Conservation (phyloP, 2,888 invertebrate species). For the Sisyra nigra region DNA sequence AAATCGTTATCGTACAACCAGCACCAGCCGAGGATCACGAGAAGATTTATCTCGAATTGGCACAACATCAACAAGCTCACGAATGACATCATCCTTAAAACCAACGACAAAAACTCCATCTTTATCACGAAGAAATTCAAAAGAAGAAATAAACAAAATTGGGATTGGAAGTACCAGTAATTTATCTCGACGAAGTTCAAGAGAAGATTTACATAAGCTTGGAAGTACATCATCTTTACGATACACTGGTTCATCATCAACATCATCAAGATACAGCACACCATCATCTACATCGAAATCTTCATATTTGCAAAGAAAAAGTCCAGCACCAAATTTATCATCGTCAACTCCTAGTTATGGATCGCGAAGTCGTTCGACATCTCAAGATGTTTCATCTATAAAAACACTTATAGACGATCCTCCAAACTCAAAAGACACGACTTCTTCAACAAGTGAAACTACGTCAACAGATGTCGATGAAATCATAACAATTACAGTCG, state of each 20-base stretch:
- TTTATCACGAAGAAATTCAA: not conserved
- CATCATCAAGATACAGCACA: not conserved
- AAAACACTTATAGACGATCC: not conserved
- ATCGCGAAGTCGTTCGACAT: not conserved
- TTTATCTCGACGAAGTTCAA: slow-evolving; percentile 6
- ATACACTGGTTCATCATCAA: not conserved
- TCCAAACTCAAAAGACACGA: not conserved
- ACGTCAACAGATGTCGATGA: slow-evolving; percentile 13
- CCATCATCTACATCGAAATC: not conserved
- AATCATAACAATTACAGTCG: slow-evolving; percentile 38
- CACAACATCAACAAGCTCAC: not conserved
- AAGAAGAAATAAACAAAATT: not conserved
- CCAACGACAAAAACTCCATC: not conserved
- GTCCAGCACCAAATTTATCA: not conserved
- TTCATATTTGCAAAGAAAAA: not conserved
- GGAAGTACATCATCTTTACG: not conserved
- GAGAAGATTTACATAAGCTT: slow-evolving; percentile 5
- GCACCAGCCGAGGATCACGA: slow-evolving; percentile 4
- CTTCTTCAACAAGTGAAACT: not conserved
- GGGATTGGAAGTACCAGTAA: not conserved
- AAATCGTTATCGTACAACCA: slow-evolving; percentile 1
- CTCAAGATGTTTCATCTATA: not conserved
- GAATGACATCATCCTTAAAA: not conserved
- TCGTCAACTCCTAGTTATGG: not conserved
- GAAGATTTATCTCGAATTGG: slow-evolving; percentile 6